Percentiles rank a stretch among this genome's conserved stretches.
phyloP scores from a whole-genome alignment of 2,797 vertebrate species.

The Spinus olivaceus region DNA sequence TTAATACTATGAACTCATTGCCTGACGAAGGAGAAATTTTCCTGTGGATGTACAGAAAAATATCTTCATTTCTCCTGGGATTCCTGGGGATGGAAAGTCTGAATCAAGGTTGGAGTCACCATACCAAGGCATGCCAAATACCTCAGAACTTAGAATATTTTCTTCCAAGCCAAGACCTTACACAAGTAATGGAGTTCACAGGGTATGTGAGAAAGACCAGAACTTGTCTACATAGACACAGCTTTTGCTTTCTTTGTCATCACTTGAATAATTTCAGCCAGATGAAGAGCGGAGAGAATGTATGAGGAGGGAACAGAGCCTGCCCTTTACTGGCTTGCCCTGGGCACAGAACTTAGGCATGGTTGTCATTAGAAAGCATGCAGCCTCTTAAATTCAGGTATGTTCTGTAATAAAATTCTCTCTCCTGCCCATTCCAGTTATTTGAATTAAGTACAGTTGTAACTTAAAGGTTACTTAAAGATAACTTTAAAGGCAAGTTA shows the following conservation, averaged over 20 bases:
- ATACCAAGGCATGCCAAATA: slow-evolving; percentile 7
- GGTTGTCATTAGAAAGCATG: neutral
- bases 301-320: neutral
- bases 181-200: neutral
- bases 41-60: neutral
- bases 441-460: neutral
- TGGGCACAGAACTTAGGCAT: neutral
- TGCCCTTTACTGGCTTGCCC: neutral
- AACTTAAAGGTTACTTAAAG: neutral
- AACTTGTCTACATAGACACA: neutral
- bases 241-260: neutral
- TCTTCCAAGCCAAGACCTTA: neutral
- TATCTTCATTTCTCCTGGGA: neutral
- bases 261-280: neutral
- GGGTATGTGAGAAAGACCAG: neutral
- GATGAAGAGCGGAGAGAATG: neutral
- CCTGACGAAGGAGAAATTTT: neutral
- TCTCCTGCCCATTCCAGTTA: neutral
- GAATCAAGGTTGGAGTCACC: neutral
- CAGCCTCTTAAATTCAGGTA: neutral
- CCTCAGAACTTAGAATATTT: neutral
- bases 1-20: neutral
- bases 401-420: neutral
- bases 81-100: slow-evolving; percentile 8
- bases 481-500: neutral